These are phyloP conservation scores for Aplodontia rufa DNA, from an alignment of 2,113 vertebrate genomes.

Conservation along the genomic window DNA sequence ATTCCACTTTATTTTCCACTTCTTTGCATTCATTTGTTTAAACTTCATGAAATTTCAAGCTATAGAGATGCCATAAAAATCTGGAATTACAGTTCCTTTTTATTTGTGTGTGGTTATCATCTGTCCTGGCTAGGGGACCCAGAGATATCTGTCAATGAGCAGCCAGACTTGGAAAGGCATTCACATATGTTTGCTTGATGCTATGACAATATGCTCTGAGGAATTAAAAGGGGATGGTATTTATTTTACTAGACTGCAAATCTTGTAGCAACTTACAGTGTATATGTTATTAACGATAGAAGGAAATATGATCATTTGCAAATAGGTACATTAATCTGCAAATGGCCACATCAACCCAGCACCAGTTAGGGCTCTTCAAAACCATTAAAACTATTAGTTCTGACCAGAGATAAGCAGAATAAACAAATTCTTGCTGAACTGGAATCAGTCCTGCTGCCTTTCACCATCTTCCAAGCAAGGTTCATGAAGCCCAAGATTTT, in stretches of 20 bases:
- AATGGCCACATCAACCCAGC: slow-evolving; percentile 23
- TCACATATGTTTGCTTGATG: slow-evolving; percentile 30
- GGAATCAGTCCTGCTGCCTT: slow-evolving; percentile 5
- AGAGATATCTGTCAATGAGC: not conserved
- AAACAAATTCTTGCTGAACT: slow-evolving; percentile 66
- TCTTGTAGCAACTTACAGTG: slow-evolving; percentile 53
- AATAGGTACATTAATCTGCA: slow-evolving; percentile 58
- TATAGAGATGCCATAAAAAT: slow-evolving; percentile 23
- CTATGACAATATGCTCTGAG: not conserved
- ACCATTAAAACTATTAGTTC: slow-evolving; percentile 71
- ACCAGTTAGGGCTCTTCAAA: slow-evolving; percentile 33
- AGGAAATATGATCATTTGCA: slow-evolving; percentile 63
- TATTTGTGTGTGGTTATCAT: not conserved
- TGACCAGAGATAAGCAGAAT: slow-evolving; percentile 72
- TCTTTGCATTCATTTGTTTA: slow-evolving; percentile 41
- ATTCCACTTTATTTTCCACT: slow-evolving; percentile 20
- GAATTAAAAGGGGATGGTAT: slow-evolving; percentile 42
- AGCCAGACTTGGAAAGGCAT: slow-evolving; percentile 39
- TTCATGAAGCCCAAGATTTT: slow-evolving; percentile 32
- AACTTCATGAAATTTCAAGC: slow-evolving; percentile 41
- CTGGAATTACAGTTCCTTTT: not conserved
- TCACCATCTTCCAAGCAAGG: slow-evolving; percentile 21
- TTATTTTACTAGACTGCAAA: slow-evolving; percentile 49
- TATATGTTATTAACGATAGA: slow-evolving; percentile 46
- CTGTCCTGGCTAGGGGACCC: not conserved